phyloP scores from a whole-genome alignment of 2,797 vertebrate genomes.

The Sebastes baramenuke region DNA sequence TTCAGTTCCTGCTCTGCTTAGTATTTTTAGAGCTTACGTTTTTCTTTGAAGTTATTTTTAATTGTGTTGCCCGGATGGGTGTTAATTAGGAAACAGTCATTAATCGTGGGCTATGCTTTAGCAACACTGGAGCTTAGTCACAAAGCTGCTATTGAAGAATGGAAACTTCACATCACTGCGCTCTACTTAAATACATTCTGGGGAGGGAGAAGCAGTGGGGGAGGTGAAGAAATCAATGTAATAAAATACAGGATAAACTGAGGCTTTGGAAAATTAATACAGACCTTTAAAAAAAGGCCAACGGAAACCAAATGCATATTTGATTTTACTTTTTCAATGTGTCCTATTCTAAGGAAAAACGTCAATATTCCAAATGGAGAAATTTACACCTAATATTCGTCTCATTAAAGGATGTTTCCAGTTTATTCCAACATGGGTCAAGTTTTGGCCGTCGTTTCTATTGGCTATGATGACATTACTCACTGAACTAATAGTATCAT shows the following conservation, averaged over 20 bases:
- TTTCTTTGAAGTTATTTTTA: conserved; percentile 81
- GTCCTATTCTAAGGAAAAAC: background rate
- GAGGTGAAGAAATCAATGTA: background rate
- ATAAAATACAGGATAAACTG: background rate
- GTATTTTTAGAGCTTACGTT: conserved; percentile 63
- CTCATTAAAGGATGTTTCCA: background rate
- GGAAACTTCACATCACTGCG: conserved; percentile 46
- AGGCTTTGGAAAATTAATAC: background rate
- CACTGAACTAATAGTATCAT: background rate
- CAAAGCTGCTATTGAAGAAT: conserved; percentile 57
- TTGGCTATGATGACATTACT: background rate
- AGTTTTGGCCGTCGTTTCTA: background rate
- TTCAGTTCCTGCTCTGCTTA: conserved; percentile 32
- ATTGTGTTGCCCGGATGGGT: conserved; percentile 67
- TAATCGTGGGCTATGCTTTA: conserved; percentile 59
- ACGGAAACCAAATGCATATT: background rate
- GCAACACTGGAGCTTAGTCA: conserved; percentile 49
- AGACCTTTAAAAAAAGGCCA: background rate
- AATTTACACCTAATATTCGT: background rate
- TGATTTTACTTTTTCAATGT: background rate
- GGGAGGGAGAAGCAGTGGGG: background rate
- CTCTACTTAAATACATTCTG: conserved; percentile 40
- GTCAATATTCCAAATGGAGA: background rate
- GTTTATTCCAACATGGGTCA: background rate
- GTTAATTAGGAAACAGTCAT: conserved; percentile 75